These are phyloP conservation scores for Agrenia bidenticulata DNA, from an alignment of 2,888 invertebrate genomes.

Conservation along the genomic window DNA sequence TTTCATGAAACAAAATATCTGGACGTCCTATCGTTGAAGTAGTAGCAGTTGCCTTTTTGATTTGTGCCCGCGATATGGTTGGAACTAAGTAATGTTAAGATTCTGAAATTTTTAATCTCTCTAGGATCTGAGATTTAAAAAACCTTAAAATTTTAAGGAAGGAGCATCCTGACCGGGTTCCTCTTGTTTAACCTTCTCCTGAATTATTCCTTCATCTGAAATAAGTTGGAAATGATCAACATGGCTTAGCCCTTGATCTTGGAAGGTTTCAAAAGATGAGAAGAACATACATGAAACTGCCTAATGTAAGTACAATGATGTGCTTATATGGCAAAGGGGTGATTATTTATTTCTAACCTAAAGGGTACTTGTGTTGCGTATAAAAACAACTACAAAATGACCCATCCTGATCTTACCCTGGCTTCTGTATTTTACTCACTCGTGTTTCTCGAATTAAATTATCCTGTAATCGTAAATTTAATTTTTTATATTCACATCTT, in stretches of 20 bases:
- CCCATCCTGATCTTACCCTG: not conserved
- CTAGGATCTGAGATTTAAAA: too few species aligned
- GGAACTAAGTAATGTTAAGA: not conserved
- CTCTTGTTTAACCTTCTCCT: too few species aligned
- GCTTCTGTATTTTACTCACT: slow-evolving; percentile 26
- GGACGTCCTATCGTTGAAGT: not conserved
- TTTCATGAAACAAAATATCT: slow-evolving; percentile 19
- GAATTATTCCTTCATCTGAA: not conserved
- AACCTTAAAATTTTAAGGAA: too few species aligned
- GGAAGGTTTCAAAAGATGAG: not conserved
- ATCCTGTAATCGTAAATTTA: slow-evolving; percentile 50
- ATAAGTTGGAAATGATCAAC: too few species aligned
- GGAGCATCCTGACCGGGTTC: too few species aligned
- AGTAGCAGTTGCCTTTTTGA: not conserved
- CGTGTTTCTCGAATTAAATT: slow-evolving; percentile 49
- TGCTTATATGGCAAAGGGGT: not conserved
- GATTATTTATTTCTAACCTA: not conserved
- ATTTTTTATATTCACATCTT: slow-evolving; percentile 21
- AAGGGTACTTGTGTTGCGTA: slow-evolving; percentile 18
- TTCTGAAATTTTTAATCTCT: not conserved
- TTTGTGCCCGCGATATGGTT: not conserved
- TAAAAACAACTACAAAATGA: not conserved
- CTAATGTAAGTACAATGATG: too few species aligned
- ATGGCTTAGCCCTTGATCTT: not conserved
- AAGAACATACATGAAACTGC: not conserved